These are phyloP conservation scores for Planococcus citri DNA, from an alignment of 1,140 invertebrate genomes.

Conservation along the genomic window DNA sequence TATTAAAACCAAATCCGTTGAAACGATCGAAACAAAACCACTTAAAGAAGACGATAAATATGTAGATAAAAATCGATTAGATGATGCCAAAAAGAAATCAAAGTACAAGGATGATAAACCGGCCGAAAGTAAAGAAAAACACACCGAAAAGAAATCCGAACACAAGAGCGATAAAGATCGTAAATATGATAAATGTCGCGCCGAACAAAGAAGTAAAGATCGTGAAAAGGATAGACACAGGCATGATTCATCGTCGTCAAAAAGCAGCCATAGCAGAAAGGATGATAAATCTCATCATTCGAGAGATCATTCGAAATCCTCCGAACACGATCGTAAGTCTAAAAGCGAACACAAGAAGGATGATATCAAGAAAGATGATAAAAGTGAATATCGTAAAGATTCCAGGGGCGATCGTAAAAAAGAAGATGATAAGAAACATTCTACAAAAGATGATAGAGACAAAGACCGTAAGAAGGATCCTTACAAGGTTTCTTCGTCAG, in stretches of 20 bases:
- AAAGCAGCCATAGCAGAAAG: background rate
- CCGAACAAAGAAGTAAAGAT: constrained; percentile 30
- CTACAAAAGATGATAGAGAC: background rate
- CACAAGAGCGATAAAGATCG: background rate
- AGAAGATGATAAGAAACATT: background rate
- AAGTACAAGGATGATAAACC: constrained; percentile 20
- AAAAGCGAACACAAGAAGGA: constrained; percentile 19
- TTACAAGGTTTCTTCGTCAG: background rate
- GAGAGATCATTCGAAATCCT: constrained; percentile 1
- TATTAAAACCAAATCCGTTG: background rate
- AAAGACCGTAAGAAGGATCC: no score
- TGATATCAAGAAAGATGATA: constrained; percentile 6
- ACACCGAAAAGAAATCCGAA: background rate
- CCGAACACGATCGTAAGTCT: constrained; percentile 4
- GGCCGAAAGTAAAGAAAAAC: constrained; percentile 1
- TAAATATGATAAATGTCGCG: constrained; percentile 24
- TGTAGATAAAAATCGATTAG: constrained; percentile 27
- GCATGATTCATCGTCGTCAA: constrained; percentile 10
- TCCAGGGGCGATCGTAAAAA: background rate
- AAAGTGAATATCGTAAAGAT: background rate
- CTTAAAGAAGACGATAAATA: constrained; percentile 28
- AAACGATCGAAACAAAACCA: constrained; percentile 16
- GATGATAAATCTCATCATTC: background rate
- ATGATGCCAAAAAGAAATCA: constrained; percentile 25
- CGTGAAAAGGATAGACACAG: constrained; percentile 32